A percentile compares a stretch with the other conserved stretches of the same genome.
These are phyloP conservation scores for Drosophila rubida DNA, from an alignment of 2,888 invertebrate species.

Conservation along the genomic window DNA sequence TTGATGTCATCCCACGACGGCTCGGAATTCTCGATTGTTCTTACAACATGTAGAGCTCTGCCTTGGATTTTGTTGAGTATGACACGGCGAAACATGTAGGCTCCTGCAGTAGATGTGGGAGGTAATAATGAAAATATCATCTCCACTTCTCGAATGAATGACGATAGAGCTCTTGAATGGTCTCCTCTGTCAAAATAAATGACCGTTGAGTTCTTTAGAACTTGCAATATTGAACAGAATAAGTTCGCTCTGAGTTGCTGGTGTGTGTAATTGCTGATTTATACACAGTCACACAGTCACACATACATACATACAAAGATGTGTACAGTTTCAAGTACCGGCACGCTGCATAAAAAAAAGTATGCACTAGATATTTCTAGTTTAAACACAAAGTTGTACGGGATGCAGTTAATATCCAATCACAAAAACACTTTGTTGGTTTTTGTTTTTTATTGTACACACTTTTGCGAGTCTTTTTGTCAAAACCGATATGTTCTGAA, in stretches of 20 bases:
- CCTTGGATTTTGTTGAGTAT: constrained; percentile 42
- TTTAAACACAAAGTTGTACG: no score
- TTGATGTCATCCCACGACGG: constrained; percentile 35
- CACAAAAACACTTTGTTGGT: no score
- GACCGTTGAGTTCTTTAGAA: not conserved
- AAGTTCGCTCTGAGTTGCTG: no score
- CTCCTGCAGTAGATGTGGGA: constrained; percentile 17
- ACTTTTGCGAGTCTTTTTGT: no score
- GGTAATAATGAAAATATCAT: not conserved
- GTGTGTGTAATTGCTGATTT: no score
- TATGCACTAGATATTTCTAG: no score
- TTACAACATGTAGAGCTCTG: constrained; percentile 37
- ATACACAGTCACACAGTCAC: no score
- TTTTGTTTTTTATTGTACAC: no score
- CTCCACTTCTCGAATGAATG: not conserved
- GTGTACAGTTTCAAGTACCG: no score
- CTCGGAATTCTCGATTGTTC: constrained; percentile 33
- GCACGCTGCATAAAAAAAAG: no score
- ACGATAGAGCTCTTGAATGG: not conserved
- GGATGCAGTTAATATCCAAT: no score
- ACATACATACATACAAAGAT: no score
- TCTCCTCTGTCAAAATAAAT: not conserved
- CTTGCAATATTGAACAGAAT: not conserved
- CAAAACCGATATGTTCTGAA: constrained; percentile 8
- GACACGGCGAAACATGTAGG: constrained; percentile 42